Evolutionary conservation across 2,888 invertebrate species (phyloP), one percentile per base, ranked within the genome.

Genomic region (Mythimna impura): DNA sequence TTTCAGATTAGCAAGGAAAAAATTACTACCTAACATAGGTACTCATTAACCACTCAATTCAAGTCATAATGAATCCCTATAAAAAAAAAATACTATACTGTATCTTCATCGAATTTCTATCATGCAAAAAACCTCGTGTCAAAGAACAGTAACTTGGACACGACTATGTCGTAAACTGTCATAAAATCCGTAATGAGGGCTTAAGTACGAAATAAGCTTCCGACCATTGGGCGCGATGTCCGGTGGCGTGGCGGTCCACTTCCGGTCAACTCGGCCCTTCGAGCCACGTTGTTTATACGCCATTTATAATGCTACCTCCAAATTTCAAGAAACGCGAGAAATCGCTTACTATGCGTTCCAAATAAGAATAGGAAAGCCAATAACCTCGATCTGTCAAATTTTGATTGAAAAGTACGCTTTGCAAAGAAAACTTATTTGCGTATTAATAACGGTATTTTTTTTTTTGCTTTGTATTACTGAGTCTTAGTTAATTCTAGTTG

Each of bases 131-230:
- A 36, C 40, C 54, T 14, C 43, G 2, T 30, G 30, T 10, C 62
- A n/a, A 20, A 54, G 34, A 40, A 54, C 12, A 20, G 22, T 30
- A 57, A 25, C 22, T 67, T 25, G 22, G 58, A 65, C 82, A 80
- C 70, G 76, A 80, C 76, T 66, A 40, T 58, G 68, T 78, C 73
- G 67, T 50, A 66, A 75, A 71, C 62, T 81, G 82, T 85, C 81
- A 78, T 83, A 83, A 87, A 86, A 75, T 76, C 80, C 63, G 77
- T 87, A 87, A 88, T 86, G 87, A 85, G 75, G 76, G 80, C 82
- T 82, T 86, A 83, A 88, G 84, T 84, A 83, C 78, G 81, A 86
- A 87, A 87, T 84, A 84, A 83, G 84, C 80, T 88, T 88, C 88
- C 86, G 85, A 64, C 82, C 78, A 84, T 86, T 79, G 84, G 73